Evolutionary conservation across 2,888 invertebrate genomes (phyloP), one percentile per base, ranked within the genome.

Genomic region (Nomada fabriciana): DNA sequence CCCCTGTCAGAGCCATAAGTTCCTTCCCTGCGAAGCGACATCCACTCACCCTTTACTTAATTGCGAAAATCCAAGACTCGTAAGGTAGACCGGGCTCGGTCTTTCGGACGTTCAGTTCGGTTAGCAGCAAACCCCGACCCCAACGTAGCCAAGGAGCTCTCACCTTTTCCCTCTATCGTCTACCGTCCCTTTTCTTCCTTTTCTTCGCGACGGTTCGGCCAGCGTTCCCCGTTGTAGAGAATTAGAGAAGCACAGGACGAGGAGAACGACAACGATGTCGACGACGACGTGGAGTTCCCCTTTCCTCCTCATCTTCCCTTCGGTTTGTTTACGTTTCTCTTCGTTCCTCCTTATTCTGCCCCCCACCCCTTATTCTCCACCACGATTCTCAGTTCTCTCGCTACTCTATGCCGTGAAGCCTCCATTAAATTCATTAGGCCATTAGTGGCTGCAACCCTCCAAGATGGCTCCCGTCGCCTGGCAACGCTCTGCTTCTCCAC

Each of bases 371-470:
- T 80, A 78, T 77, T 83, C 87, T 87, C 85, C 81, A 68, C 55
- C 86, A 82, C 78, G 85, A 77, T 86, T 83, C 80, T 86, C 78
- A 74, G 80, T 87, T 82, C 89, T 87, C 88, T 79, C 82, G 88
- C 88, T 89, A 90, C 90, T 90, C 89, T 90, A 89, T 89, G 90
- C 90, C 86, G 83, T 86, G 93, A 91, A 91, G 91, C 93, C 93
- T 93, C 94, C 93, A 93, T 94, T 94, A 94, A 94, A 94, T 94
- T 94, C 94, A 94, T 94, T 94, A 94, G 94, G 93, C 94, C 93
- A 94, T 94, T 94, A 94, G 93, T 94, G 94, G 94, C 93, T 93
- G 93, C 93, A 92, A 93, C 93, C 93, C 94, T 93, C 94, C 93
- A 94, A 94, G 94, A 94, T 94, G 94, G 94, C 94, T 91, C 90